Evolutionary conservation across 2,888 invertebrate genomes (phyloP).

Genomic region (Hetaerina titia): DNA sequence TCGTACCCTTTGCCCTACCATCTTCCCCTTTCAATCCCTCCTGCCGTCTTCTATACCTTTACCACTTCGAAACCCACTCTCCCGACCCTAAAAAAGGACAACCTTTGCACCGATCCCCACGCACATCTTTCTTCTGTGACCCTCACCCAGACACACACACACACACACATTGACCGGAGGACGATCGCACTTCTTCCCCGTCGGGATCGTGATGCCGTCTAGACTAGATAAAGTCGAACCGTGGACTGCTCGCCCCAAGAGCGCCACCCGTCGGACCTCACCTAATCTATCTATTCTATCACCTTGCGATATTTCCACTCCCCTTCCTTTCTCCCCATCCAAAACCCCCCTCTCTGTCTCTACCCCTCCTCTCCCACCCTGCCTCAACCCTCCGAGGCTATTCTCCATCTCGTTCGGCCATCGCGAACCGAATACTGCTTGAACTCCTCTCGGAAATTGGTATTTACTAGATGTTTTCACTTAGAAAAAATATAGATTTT

Average conservation of each 20-base stretch:
- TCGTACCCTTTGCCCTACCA: conserved; percentile 10
- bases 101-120: background rate
- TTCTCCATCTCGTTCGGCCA: background rate
- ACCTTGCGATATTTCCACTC: background rate
- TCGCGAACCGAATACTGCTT: background rate
- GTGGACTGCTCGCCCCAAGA: conserved; percentile 28
- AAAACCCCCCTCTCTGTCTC: background rate
- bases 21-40: background rate
- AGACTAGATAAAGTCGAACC: conserved; percentile 62
- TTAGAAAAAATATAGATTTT: no score
- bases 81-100: background rate
- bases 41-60: background rate
- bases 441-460: no score
- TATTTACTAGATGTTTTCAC: no score
- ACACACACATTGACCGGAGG: background rate
- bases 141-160: background rate
- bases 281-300: conserved; percentile 23
- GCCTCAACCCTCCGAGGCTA: background rate
- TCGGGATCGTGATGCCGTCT: conserved; percentile 57
- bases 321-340: background rate
- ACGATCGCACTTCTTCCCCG: background rate
- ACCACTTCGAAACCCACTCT: background rate
- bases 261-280: background rate
- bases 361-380: background rate
- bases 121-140: background rate